Percentiles rank a stretch among this genome's conserved stretches.
phyloP scores from a whole-genome alignment of 2,888 invertebrate genomes.

The Urechis unicinctus region DNA sequence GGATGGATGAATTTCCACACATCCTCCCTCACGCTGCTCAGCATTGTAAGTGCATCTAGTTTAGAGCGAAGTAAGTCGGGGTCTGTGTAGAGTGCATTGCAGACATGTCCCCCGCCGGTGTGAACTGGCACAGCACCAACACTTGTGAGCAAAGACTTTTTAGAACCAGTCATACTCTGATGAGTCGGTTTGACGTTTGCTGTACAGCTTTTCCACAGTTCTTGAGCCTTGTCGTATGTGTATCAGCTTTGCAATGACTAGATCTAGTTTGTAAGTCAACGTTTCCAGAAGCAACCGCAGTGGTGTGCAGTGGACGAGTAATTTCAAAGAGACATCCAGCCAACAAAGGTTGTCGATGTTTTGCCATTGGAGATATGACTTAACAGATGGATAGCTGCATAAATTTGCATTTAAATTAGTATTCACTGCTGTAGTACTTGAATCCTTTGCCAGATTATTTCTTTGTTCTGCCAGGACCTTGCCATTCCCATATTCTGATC shows the following conservation, averaged over 20 bases:
- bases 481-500: too few relatives aligned
- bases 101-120: not conserved
- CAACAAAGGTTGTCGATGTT: conserved; percentile 45
- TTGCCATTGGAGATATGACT: conserved; percentile 34
- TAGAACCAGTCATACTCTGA: too few relatives aligned
- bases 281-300: conserved; percentile 14
- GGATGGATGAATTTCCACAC: conserved; percentile 35
- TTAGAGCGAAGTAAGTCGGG: not conserved
- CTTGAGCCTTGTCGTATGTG: too few relatives aligned
- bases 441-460: too few relatives aligned
- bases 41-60: not conserved
- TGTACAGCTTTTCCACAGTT: too few relatives aligned
- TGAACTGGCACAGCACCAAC: conserved; percentile 6
- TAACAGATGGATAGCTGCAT: too few relatives aligned
- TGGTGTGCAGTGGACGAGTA: conserved; percentile 31
- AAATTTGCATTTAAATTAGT: too few relatives aligned
- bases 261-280: too few relatives aligned
- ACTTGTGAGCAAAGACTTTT: conserved; percentile 2
- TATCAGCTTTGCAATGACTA: too few relatives aligned
- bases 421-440: too few relatives aligned
- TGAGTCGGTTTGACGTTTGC: too few relatives aligned
- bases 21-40: conserved; percentile 22
- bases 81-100: not conserved
- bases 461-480: too few relatives aligned
- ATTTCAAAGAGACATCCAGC: conserved; percentile 41